Base-by-base conservation (phyloP, 37 sponge, comb jelly and placozoan species). In the Axinella damicornis region DNA sequence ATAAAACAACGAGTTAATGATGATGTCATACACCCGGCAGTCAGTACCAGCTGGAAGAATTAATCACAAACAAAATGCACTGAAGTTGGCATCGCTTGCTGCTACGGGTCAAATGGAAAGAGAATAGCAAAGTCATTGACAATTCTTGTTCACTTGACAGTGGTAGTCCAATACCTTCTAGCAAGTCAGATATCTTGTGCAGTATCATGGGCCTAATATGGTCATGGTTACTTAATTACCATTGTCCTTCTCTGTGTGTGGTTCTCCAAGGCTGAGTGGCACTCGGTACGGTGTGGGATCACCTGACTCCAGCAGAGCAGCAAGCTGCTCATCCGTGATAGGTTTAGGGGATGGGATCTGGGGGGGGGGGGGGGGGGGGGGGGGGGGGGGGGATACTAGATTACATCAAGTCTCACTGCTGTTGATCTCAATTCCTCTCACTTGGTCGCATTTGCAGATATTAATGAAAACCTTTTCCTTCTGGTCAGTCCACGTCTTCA, bases 381-480 rank as follows among this genome's bases (percentile, higher is more conserved):
- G n/a, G n/a, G n/a, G n/a, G n/a, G n/a, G n/a, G n/a, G n/a, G n/a
- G n/a, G n/a, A n/a, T n/a, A n/a, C n/a, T n/a, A n/a, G n/a, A n/a
- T n/a, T n/a, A n/a, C n/a, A n/a, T n/a, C 46, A 46, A 46, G 9
- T 46, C 46, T 46, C 46, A 46, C 46, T 9, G 9, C 46, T 46
- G 46, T 9, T 46, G 6, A 46, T n/a, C n/a, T n/a, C n/a, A 46
- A 46, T 46, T 46, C 5, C 17, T 16, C 84, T 63, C 62, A 95
- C 96, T 86, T 89, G 73, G 5, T 97, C 94, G 40, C 94, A 92
- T 31, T 56, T 83, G 81, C 98, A 95, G 34, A 97, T 77, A 56
- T 97, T 97, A 54, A 97, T 90, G 73, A 97, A 97, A 5, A 92
- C 81, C 76, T 97, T 97, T 62, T 97, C 96, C 12, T 67, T 84